Base-by-base conservation (phyloP, 1,140 invertebrate genomes). In the Brachionus paranguensis region DNA sequence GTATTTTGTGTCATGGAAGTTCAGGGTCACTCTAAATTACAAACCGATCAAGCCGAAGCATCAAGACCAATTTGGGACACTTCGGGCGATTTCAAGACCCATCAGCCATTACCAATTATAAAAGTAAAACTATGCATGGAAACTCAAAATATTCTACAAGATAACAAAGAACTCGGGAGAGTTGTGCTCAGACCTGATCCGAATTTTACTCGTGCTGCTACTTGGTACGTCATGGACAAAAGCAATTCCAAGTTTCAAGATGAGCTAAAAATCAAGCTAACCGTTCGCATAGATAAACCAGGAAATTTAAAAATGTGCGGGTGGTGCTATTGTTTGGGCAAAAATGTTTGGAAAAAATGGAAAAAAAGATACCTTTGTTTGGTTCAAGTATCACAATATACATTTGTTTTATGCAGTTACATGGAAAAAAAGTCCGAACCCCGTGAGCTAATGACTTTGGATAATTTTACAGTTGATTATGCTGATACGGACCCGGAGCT, bases 1-100 rank as follows among this genome's bases (percentile, higher is more conserved):
- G 96, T 99, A 41, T 99, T 99, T 91, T 99, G 98, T 90, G 99
- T 97, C 27, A 99, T 99, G 98, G 97, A 99, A 91, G 96, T 99
- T 1, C 97, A 99, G 85, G 90, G 90, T 37, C 95, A 96, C 53
- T 96, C 98, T 88, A 99, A 99, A 90, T 91, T 99, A 50, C 97
- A 99, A 91, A 99, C 98, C 7, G 98, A 99, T 91, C 96, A 99
- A 90, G 96, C 97, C 2, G 96, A 99, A 91, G 97, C 96, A 14
- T 97, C 95, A 0, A 99, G 99, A 90, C 97, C 97, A 27, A 89
- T 89, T 70, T 91, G 91, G 91, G 91, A 91, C 83, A 91, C 91
- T n/a, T 90, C 99, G 91, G 97, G 96, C 68, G 98, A 99, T 90
- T 99, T 99, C 89, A 95, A 95, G 78, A 99, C 97, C 8, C 96